Base-by-base conservation (phyloP, 2,797 vertebrate species). In the Acrocephalus scirpaceus region DNA sequence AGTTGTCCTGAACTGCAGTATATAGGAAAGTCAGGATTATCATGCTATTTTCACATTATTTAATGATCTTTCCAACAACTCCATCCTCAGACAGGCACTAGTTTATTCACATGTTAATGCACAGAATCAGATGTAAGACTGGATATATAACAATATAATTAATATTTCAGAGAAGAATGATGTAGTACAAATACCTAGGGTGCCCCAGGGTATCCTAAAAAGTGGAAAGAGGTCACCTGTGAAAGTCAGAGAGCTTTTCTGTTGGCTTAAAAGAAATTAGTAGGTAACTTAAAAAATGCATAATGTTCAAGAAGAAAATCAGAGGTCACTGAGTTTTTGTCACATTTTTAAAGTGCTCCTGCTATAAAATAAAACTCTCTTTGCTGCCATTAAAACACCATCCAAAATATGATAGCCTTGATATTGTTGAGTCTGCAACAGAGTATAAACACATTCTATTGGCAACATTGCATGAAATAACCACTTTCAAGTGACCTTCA, bases 401-500 rank as follows among this genome's bases (percentile, higher is more conserved):
- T 94, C 73, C 94, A 86, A 96, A 98, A 94, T 97, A 96, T 11
- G 34, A 64, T 94, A 96, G 86, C 96, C 95, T 96, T 95, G 94
- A 77, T 95, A 95, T 90, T 97, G 92, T 96, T 97, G 92, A 92
- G 95, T 95, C 95, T 97, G 95, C 86, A 83, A 62, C 86, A 91
- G 88, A 96, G 83, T 83, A 80, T 96, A 97, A 97, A 97, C 92
- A 97, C 66, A 75, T 29, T 75, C 38, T 93, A 54, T 40, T 95
- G 94, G 88, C 93, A 96, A 73, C 11, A 32, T 45, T 76, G 75
- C 88, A 76, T 89, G 83, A 95, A 96, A 95, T 93, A 95, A 95
- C 58, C 1, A 17, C 84, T 86, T 97, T 92, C 72, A 69, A 61
- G 50, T 97, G 96, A 97, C 97, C 97, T 97, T 97, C 96, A 96